These are phyloP conservation scores for Scaptomyza tumidula DNA, from an alignment of 2,888 invertebrate species.

Conservation along the genomic window DNA sequence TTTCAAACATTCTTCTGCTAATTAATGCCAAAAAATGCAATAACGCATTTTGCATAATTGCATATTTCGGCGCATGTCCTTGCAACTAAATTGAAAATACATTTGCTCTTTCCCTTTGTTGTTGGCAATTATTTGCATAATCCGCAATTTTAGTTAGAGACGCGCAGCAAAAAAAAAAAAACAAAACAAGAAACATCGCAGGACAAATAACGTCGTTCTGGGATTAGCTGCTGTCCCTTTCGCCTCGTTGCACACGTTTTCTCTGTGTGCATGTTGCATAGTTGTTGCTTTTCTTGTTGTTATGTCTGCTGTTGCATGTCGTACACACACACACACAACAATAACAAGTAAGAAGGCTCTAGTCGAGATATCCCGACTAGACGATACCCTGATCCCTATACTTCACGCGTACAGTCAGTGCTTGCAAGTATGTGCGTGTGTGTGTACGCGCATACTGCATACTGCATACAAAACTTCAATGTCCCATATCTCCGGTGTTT, in stretches of 20 bases:
- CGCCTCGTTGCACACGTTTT: slow-evolving; percentile 25
- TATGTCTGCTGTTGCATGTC: slow-evolving; percentile 16
- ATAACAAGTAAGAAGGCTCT: no score
- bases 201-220: slow-evolving; percentile 39
- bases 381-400: no score
- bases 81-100: slow-evolving; percentile 54
- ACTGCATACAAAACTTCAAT: no score
- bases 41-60: slow-evolving; percentile 45
- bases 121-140: slow-evolving; percentile 62
- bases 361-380: no score
- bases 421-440: no score
- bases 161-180: background rate
- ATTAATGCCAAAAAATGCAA: slow-evolving; percentile 48
- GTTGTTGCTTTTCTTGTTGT: slow-evolving; percentile 9
- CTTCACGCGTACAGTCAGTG: no score
- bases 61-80: slow-evolving; percentile 50
- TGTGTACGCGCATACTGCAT: no score
- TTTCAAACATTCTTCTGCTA: slow-evolving; percentile 23
- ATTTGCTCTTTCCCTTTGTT: slow-evolving; percentile 22
- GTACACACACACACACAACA: background rate
- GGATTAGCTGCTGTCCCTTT: slow-evolving; percentile 46
- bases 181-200: slow-evolving; percentile 15
- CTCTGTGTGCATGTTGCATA: slow-evolving; percentile 10
- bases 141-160: slow-evolving; percentile 54
- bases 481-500: no score